Evolutionary conservation across 2,113 vertebrate genomes (phyloP).

Genomic region (Odocoileus virginianus): DNA sequence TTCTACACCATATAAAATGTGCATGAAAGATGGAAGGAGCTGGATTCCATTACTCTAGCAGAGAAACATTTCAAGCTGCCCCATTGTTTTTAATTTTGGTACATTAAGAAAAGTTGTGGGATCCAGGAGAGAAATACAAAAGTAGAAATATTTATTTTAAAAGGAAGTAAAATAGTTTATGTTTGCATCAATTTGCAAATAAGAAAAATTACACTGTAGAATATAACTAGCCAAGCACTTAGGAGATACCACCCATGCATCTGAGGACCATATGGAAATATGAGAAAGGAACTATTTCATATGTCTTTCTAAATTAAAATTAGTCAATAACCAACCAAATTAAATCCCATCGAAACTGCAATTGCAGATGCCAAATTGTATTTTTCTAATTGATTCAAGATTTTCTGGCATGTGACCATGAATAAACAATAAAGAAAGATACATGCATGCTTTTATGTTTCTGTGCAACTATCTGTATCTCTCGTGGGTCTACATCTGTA

Average conservation of each 20-base stretch:
- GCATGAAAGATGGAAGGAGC: neutral
- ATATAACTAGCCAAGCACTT: neutral
- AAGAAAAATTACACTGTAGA: neutral
- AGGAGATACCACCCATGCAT: neutral
- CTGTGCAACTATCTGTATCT: neutral
- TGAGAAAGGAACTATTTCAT: neutral
- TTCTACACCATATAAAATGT: neutral
- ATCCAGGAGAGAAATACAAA: neutral
- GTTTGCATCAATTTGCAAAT: conserved; percentile 9
- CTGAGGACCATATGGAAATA: neutral
- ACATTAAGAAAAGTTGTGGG: neutral
- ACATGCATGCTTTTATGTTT: neutral
- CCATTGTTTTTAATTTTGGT: neutral
- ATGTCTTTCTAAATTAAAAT: neutral
- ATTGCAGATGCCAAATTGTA: neutral
- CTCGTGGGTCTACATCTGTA: neutral
- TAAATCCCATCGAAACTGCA: neutral
- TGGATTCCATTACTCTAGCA: neutral
- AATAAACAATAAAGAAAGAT: neutral
- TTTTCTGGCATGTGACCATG: neutral
- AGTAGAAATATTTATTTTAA: neutral
- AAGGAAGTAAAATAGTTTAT: neutral
- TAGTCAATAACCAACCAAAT: neutral
- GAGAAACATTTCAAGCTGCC: neutral
- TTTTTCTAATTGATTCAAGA: neutral